Base-by-base conservation (phyloP, 1,140 invertebrate species). In the Drosophila elegans region DNA sequence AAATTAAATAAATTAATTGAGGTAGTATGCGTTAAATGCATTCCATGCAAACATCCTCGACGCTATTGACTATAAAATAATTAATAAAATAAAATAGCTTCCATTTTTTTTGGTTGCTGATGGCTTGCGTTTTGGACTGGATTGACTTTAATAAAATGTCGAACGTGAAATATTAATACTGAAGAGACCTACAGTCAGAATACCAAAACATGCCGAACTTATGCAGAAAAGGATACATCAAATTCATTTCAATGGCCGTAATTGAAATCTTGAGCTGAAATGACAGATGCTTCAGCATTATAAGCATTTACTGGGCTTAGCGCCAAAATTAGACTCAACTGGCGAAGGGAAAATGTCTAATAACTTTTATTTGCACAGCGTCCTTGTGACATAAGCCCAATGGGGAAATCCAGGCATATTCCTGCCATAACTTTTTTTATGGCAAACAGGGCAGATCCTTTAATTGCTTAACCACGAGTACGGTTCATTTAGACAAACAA, bases 341-440 rank as follows among this genome's bases (percentile, higher is more conserved):
- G 45, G 11, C 49, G 12, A 13, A 4, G 46, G 12, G 46, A 49
- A 49, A 49, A 32, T 32, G 49, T 32, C 49, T 21, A 52, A 63
- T 63, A 53, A 62, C 60, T 62, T 54, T 62, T 54, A 52, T 51
- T 51, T 29, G 48, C 48, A 13, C 3, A 25, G n/a, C 7, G 25
- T 27, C 48, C 13, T 34, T 34, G 32, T 10, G 46, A 13, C 12
- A 7, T 13, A 29, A 29, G 46, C 27, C n/a, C 3, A 29, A 10
- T 1, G 21, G 16, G 5, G 9, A 11, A 25, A 21, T 10, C 44
- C 16, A 11, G 21, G 21, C 44, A 25, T 38, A 38, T 38, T 38
- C 36, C 4, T n/a, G 38, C 44, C 54, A 57, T 39, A 29, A 48
- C 25, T 25, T 25, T 9, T 9, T 46, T 46, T 46, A 46, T 25